phyloP scores from a whole-genome alignment of 64 coral and sea anemone species.

The Stichodactyla helianthus region DNA sequence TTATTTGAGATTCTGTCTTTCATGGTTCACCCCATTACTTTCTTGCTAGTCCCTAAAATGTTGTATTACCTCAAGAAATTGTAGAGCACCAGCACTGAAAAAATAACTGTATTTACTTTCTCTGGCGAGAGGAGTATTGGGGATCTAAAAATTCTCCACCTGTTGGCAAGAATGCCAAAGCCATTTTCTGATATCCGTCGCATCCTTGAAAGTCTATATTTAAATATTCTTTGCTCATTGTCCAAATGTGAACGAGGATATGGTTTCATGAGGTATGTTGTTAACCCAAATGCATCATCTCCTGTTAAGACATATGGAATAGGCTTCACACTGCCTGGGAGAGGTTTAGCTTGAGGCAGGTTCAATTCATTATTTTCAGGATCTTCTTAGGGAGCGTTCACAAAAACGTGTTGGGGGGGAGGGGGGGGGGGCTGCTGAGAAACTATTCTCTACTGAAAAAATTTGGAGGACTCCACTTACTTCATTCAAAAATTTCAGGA shows the following conservation, averaged over 20 bases:
- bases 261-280: constrained; percentile 49
- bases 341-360: not conserved
- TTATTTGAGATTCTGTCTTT: no score
- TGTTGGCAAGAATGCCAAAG: constrained; percentile 50
- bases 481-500: no score
- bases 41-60: no score
- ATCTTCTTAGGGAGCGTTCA: no score
- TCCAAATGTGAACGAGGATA: constrained; percentile 43
- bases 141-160: constrained; percentile 28
- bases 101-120: constrained; percentile 37
- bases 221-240: constrained; percentile 36
- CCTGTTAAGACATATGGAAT: constrained; percentile 35
- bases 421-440: no score
- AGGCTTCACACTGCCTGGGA: constrained; percentile 37
- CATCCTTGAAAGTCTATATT: not conserved
- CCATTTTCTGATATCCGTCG: constrained; percentile 46
- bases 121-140: constrained; percentile 32
- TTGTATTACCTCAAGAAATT: constrained; percentile 14
- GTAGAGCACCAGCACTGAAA: constrained; percentile 21
- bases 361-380: not conserved
- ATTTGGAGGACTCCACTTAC: no score
- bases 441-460: no score
- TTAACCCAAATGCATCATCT: constrained; percentile 58
- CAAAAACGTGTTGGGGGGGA: no score
- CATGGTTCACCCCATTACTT: no score